Evolutionary conservation across 30 jellyfish, hydroid and myxozoan genomes (phyloP), one percentile per base, ranked within the genome.

Genomic region (Rhopilema esculentum): DNA sequence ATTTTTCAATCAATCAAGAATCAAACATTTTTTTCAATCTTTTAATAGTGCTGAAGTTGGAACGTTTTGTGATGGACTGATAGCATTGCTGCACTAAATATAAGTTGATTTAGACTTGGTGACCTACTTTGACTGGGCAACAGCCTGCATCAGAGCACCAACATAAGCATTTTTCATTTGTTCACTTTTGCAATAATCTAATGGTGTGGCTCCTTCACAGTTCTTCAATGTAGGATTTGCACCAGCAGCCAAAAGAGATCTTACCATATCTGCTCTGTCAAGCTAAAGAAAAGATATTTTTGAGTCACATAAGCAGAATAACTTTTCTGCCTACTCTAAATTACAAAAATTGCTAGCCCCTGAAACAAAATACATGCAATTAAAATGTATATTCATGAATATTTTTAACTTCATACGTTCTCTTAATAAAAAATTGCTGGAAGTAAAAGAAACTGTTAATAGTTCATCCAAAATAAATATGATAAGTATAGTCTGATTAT

Each of bases 131-230:
- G 98, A 95, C 85, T 84, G 98, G 4, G 99, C 97, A 17, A 87
- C 99, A 17, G 99, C 99, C 63, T 91, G 99, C 96, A 95, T 69
- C 77, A 95, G 52, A 49, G 95, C 99, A 19, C 97, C 99, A 91
- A 88, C 91, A 87, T 95, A 95, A 0, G 96, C 99, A 95, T 88
- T 86, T 79, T 82, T 83, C 88, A 90, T 83, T 20, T 85, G 77
- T 16, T 87, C 83, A 19, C 92, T 70, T 31, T 89, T 33, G 72
- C 99, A 95, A 79, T 91, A 91, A 51, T 80, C 88, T 70, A 73
- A 87, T 1, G 99, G 96, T 22, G 95, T 95, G 1, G 85, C 78
- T 48, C 85, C 88, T 49, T 68, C 97, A 19, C 57, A 79, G 82
- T 95, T 95, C 51, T 40, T 83, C 66, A 95, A 40, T 67, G 91